phyloP scores from a whole-genome alignment of 2,888 invertebrate species.

The Orthonevra nobilis region DNA sequence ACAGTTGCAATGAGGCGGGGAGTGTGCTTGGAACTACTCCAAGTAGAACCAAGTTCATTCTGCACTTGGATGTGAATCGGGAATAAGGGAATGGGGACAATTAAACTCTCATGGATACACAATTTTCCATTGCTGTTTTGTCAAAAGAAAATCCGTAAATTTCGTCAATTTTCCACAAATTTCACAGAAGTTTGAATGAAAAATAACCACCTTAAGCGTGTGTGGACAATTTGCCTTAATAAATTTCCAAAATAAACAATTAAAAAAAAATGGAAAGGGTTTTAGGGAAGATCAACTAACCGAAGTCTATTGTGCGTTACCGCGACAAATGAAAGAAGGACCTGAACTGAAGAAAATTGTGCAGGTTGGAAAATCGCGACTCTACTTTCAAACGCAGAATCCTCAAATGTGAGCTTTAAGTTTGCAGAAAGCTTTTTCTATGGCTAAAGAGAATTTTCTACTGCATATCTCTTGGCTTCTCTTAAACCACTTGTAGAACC shows the following conservation, averaged over 20 bases:
- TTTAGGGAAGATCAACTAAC: slow-evolving; percentile 20
- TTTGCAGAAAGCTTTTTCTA: slow-evolving; percentile 19
- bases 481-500: too few relatives aligned
- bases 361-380: slow-evolving; percentile 6
- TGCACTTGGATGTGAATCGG: slow-evolving; percentile 7
- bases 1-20: background rate
- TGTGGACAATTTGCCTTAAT: slow-evolving; percentile 3
- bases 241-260: slow-evolving; percentile 17
- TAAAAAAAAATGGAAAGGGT: background rate
- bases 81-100: slow-evolving; percentile 6
- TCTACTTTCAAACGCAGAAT: slow-evolving; percentile 20
- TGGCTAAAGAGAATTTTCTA: background rate
- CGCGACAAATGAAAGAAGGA: slow-evolving; percentile 12
- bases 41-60: slow-evolving; percentile 38
- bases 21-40: background rate
- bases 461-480: too few relatives aligned
- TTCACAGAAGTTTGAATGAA: background rate
- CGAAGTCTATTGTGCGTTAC: slow-evolving; percentile 9
- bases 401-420: background rate
- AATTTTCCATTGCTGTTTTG: slow-evolving; percentile 52
- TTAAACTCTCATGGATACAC: slow-evolving; percentile 58
- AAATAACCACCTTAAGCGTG: too few relatives aligned
- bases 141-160: background rate
- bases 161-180: background rate
- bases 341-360: slow-evolving; percentile 57